Evolutionary conservation across 2,113 vertebrate genomes (phyloP).

Genomic region (Elanoides forficatus): DNA sequence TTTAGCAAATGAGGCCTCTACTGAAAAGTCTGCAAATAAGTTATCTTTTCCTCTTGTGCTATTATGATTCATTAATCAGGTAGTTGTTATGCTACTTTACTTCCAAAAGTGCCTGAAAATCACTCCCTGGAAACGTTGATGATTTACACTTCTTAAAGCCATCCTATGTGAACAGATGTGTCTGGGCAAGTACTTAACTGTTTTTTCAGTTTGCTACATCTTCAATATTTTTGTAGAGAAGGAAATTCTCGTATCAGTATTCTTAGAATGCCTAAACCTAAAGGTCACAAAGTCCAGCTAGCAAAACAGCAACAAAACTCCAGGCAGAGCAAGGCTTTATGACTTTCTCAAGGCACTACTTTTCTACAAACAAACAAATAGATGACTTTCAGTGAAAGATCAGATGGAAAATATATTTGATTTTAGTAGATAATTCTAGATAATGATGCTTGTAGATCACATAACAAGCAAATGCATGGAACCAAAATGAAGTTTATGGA

Average conservation of each 20-base stretch:
- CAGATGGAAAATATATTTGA: not conserved
- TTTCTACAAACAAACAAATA: not conserved
- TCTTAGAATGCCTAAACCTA: not conserved
- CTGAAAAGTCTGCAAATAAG: not conserved
- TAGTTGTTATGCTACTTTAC: not conserved
- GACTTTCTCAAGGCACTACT: not conserved
- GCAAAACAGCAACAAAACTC: not conserved
- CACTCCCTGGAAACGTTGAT: not conserved
- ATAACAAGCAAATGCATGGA: not conserved
- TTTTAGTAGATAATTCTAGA: not conserved
- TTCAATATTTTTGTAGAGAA: not conserved
- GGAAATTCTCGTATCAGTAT: not conserved
- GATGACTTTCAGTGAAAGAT: not conserved
- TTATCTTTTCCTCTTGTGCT: not conserved
- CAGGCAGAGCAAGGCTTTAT: not conserved
- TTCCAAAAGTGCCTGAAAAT: constrained; percentile 2
- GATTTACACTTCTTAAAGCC: not conserved
- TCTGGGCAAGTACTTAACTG: not conserved
- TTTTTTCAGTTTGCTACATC: not conserved
- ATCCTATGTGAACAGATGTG: not conserved
- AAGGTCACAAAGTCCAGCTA: not conserved
- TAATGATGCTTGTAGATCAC: not conserved
- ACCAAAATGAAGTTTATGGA: not conserved
- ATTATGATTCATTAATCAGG: not conserved
- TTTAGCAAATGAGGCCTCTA: not conserved